Percentiles rank a stretch among this genome's conserved stretches.
These are phyloP conservation scores for Pseudoips prasinana DNA, from an alignment of 2,888 invertebrate species.

Conservation along the genomic window DNA sequence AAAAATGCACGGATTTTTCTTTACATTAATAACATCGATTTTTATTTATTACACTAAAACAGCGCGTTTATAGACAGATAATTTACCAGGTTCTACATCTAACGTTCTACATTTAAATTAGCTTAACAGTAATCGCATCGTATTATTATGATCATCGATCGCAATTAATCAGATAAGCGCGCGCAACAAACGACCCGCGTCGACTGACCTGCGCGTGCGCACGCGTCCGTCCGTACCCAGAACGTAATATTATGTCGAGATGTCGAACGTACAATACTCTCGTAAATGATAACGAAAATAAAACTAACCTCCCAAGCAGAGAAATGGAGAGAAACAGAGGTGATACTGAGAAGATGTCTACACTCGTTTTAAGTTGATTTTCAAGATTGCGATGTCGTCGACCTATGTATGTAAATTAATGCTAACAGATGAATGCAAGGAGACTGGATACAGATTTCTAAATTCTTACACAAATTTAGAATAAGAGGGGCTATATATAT, in stretches of 20 bases:
- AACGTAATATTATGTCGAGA: constrained; percentile 56
- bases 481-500: too few species aligned
- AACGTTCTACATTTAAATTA: constrained; percentile 8
- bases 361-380: constrained; percentile 22
- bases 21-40: too few species aligned
- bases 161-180: constrained; percentile 52
- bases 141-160: constrained; percentile 20
- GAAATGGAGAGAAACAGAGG: constrained; percentile 43
- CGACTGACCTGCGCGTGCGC: constrained; percentile 63
- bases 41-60: too few species aligned
- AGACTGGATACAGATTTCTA: constrained; percentile 6
- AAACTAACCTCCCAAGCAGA: constrained; percentile 66
- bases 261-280: constrained; percentile 52
- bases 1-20: too few species aligned
- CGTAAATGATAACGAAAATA: constrained; percentile 74
- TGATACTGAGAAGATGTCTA: constrained; percentile 24
- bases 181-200: constrained; percentile 58
- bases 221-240: constrained; percentile 44
- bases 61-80: too few species aligned
- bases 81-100: too few species aligned
- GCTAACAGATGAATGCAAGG: constrained; percentile 20
- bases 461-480: constrained; percentile 1
- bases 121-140: constrained; percentile 19
- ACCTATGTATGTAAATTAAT: constrained; percentile 34
- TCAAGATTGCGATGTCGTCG: constrained; percentile 36